Conservation (phyloP, 1,140 invertebrate species). For the Drosophila sucinea region DNA sequence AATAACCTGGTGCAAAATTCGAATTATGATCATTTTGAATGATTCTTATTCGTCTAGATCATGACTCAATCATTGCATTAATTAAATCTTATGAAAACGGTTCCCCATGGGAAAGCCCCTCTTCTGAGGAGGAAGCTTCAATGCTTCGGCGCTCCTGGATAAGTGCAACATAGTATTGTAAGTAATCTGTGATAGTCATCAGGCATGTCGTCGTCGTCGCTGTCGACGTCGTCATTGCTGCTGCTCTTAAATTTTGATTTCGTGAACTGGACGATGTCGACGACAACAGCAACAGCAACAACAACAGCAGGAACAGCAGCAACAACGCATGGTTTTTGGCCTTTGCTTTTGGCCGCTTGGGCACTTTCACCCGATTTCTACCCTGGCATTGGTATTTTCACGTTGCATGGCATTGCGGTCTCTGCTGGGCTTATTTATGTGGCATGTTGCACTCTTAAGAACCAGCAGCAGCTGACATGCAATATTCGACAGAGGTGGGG, state of each 20-base stretch:
- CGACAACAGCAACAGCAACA: constrained; percentile 18
- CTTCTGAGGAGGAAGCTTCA: neutral
- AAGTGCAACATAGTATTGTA: constrained; percentile 54
- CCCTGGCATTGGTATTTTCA: constrained; percentile 66
- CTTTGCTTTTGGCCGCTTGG: constrained; percentile 59
- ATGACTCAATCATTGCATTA: too few species aligned
- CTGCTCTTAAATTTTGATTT: constrained; percentile 79
- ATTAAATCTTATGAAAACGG: too few species aligned
- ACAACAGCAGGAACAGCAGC: neutral
- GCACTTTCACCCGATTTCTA: constrained; percentile 80
- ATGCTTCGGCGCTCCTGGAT: neutral
- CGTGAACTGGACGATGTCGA: constrained; percentile 59
- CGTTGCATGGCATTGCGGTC: constrained; percentile 32
- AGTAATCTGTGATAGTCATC: constrained; percentile 77
- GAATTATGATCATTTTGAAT: too few species aligned
- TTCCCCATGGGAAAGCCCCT: neutral
- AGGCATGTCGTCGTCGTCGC: constrained; percentile 51
- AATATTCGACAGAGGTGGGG: constrained; percentile 34
- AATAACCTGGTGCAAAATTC: too few species aligned
- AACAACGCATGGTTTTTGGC: constrained; percentile 62
- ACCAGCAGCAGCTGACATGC: constrained; percentile 49
- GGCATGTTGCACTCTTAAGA: constrained; percentile 75
- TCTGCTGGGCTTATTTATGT: constrained; percentile 68
- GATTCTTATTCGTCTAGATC: too few species aligned
- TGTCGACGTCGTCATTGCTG: constrained; percentile 36